phyloP scores from a whole-genome alignment of 2,888 invertebrate species.

The Loripinus fragilis region DNA sequence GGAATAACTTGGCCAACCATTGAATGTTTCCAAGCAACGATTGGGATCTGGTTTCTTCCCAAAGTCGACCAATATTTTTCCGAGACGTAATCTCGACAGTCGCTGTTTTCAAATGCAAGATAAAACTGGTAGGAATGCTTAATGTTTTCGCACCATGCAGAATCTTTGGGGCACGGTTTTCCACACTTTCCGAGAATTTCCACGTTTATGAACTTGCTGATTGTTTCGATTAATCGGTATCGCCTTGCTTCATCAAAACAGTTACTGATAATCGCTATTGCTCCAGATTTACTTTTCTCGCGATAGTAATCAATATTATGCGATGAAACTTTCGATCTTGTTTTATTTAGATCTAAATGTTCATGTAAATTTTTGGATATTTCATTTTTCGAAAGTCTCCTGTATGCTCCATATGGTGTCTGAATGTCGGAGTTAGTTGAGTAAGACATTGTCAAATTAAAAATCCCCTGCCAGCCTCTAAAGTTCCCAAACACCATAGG shows the following conservation, averaged over 20 bases:
- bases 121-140: conserved; percentile 34
- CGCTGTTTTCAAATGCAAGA: conserved; percentile 45
- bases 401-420: conserved; percentile 28
- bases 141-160: background rate
- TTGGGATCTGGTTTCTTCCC: conserved; percentile 30
- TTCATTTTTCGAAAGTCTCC: conserved; percentile 3
- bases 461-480: conserved; percentile 28
- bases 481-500: conserved; percentile 30
- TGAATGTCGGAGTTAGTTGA: conserved; percentile 27
- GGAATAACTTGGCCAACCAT: conserved; percentile 20
- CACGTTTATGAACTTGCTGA: conserved; percentile 29
- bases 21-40: conserved; percentile 37
- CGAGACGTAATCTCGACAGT: conserved; percentile 43
- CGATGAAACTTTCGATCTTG: background rate
- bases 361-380: conserved; percentile 35
- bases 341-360: conserved; percentile 35
- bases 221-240: conserved; percentile 34
- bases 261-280: conserved; percentile 39
- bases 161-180: conserved; percentile 8
- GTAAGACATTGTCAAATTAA: conserved; percentile 45
- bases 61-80: conserved; percentile 50
- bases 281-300: conserved; percentile 15
- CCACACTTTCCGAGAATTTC: conserved; percentile 36
- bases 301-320: background rate
- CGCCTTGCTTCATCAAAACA: conserved; percentile 46